Evolutionary conservation across 2,888 invertebrate genomes (phyloP).

Genomic region (Oscheius sp.): DNA sequence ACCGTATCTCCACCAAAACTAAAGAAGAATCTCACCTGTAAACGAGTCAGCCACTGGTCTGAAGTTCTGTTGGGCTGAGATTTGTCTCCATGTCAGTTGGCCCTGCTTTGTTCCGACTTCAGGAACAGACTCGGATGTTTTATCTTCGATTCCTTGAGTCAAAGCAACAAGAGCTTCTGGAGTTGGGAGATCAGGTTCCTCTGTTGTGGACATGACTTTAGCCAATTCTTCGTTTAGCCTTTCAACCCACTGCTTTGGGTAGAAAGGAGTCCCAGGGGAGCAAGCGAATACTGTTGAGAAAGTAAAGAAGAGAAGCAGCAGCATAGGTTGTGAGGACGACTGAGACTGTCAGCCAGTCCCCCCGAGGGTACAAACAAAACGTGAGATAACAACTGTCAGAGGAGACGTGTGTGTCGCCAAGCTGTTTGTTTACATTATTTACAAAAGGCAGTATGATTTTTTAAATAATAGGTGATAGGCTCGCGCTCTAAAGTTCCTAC

Average conservation of each 20-base stretch:
- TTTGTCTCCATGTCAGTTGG: slow-evolving; percentile 15
- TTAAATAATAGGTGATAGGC: not conserved
- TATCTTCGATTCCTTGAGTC: too few relatives aligned
- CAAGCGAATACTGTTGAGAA: not conserved
- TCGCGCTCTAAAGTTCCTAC: too few relatives aligned
- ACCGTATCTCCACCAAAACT: not conserved
- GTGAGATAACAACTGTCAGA: not conserved
- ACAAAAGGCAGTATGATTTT: not conserved
- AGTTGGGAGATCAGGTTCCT: not conserved
- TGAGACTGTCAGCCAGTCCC: not conserved
- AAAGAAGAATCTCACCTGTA: not conserved
- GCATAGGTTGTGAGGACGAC: not conserved
- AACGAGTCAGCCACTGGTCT: slow-evolving; percentile 1
- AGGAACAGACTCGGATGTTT: too few relatives aligned
- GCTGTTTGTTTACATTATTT: too few relatives aligned
- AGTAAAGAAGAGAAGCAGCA: slow-evolving; percentile 3
- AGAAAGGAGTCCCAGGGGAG: slow-evolving; percentile 11
- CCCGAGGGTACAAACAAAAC: not conserved
- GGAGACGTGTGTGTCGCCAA: too few relatives aligned
- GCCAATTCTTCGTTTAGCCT: not conserved
- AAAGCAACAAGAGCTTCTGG: not conserved
- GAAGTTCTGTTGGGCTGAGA: not conserved
- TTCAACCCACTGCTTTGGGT: not conserved
- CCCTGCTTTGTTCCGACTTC: not conserved
- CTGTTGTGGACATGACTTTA: not conserved